These are phyloP conservation scores for Myrmophylax atrothorax DNA, from an alignment of 2,113 vertebrate genomes.

Conservation along the genomic window DNA sequence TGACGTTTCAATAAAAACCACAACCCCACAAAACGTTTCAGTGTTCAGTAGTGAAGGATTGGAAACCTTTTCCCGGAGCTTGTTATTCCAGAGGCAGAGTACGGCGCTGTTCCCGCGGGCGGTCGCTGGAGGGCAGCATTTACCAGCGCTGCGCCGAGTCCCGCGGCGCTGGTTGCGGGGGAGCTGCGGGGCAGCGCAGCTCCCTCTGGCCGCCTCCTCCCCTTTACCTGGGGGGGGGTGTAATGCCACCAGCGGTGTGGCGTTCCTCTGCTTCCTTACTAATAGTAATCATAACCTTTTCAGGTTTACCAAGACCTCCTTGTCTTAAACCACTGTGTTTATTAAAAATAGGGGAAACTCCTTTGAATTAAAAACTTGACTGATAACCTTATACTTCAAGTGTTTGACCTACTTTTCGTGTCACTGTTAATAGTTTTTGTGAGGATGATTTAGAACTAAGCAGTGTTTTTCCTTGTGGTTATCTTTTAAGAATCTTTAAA, in stretches of 20 bases:
- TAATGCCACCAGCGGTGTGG: background rate
- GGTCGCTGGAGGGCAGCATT: slow-evolving; percentile 68
- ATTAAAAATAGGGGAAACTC: background rate
- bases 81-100: fast-evolving
- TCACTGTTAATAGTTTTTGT: background rate
- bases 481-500: background rate
- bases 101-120: background rate
- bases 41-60: fast-evolving
- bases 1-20: background rate
- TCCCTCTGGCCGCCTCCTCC: background rate
- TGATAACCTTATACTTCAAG: background rate
- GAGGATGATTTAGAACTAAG: background rate
- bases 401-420: background rate
- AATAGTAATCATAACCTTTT: background rate
- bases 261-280: background rate
- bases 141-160: fast-evolving
- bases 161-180: fast-evolving
- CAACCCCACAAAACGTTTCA: fast-evolving
- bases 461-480: background rate
- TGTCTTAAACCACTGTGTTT: background rate
- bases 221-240: background rate
- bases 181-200: background rate
- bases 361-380: background rate
- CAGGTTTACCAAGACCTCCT: background rate
- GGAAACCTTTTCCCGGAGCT: background rate